These are phyloP conservation scores for Nemotelus pantherinus DNA, from an alignment of 2,888 invertebrate genomes.

Conservation along the genomic window DNA sequence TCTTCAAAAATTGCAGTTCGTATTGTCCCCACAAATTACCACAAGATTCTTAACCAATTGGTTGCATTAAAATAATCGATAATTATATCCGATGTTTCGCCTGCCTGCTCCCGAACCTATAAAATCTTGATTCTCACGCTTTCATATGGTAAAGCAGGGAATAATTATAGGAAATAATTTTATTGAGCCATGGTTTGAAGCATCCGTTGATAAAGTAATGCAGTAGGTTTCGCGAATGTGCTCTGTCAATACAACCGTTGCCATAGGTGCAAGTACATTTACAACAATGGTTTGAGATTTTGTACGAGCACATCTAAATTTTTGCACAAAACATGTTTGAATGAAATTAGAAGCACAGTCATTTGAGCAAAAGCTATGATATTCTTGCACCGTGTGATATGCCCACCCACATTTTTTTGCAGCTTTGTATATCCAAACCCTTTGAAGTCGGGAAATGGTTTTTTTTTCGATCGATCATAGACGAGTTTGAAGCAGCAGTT, in stretches of 20 bases:
- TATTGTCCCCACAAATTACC: too few species aligned
- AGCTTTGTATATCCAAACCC: constrained; percentile 52
- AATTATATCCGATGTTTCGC: constrained; percentile 23
- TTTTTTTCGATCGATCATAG: constrained; percentile 48
- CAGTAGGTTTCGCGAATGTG: too few species aligned
- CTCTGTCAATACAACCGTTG: not conserved
- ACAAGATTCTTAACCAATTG: too few species aligned
- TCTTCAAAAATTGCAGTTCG: too few species aligned
- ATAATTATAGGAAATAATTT: constrained; percentile 13
- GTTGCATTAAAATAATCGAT: too few species aligned
- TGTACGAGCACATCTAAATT: constrained; percentile 51
- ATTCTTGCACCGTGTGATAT: constrained; percentile 48
- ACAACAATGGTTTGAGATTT: constrained; percentile 52
- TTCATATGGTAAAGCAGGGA: not conserved
- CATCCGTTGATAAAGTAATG: too few species aligned
- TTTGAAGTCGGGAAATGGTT: constrained; percentile 50
- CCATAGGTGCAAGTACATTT: not conserved
- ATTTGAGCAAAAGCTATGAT: constrained; percentile 51
- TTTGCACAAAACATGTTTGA: constrained; percentile 49
- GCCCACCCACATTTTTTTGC: constrained; percentile 45
- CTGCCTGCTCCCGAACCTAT: not conserved
- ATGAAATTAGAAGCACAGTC: constrained; percentile 51
- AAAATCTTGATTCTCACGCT: not conserved
- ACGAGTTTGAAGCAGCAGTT: constrained; percentile 49
- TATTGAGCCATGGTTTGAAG: too few species aligned